A percentile compares a stretch with the other conserved stretches of the same genome.
phyloP scores from a whole-genome alignment of 2,113 vertebrate species.

The Dissostichus mawsoni region DNA sequence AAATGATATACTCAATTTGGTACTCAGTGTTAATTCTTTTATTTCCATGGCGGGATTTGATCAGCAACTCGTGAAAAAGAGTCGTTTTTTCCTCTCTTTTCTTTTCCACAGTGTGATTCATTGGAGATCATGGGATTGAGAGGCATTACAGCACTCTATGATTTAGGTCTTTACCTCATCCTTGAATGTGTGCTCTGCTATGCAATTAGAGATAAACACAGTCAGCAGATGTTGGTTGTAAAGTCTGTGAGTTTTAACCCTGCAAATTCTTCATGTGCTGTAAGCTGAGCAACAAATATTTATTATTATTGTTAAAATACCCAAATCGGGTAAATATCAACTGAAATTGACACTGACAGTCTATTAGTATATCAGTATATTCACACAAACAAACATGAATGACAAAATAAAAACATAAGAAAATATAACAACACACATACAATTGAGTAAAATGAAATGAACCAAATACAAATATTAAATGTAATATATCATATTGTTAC shows the following conservation, averaged over 20 bases:
- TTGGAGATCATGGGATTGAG: not conserved
- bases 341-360: too few relatives aligned
- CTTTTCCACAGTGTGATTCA: not conserved
- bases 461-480: too few relatives aligned
- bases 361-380: not conserved
- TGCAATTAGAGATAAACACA: constrained; percentile 2
- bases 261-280: not conserved
- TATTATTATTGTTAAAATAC: not conserved
- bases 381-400: too few relatives aligned
- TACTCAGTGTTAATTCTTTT: not conserved
- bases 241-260: not conserved
- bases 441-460: too few relatives aligned
- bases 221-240: too few relatives aligned
- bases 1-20: not conserved
- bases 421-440: too few relatives aligned
- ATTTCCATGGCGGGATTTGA: too few relatives aligned
- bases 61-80: too few relatives aligned
- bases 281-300: not conserved
- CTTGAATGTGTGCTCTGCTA: not conserved
- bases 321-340: too few relatives aligned
- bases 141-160: not conserved
- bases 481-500: not conserved
- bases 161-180: not conserved
- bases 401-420: too few relatives aligned
- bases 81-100: not conserved